Percentiles rank a stretch among this genome's conserved stretches.
Evolutionary conservation across 2,113 vertebrate genomes (phyloP).

Genomic region (Phodopus roborovskii): DNA sequence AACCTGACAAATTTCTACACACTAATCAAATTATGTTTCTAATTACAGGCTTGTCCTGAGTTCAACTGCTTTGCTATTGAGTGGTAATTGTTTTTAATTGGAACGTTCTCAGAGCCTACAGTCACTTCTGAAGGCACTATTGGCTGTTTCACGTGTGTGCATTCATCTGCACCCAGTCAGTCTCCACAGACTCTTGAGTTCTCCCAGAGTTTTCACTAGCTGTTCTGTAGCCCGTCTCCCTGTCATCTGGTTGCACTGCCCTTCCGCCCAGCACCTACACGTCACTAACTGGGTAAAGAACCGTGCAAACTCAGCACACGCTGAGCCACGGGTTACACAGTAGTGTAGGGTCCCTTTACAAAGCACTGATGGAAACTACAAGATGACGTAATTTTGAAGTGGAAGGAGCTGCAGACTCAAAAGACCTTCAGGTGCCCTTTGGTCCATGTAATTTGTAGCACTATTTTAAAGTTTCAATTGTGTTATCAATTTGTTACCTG

Average conservation of each 20-base stretch:
- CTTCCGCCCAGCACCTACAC: background rate
- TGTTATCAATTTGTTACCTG: conserved; percentile 85
- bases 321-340: background rate
- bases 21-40: background rate
- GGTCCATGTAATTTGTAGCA: background rate
- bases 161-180: background rate
- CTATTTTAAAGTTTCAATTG: background rate
- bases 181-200: background rate
- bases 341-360: background rate
- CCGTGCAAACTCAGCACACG: background rate
- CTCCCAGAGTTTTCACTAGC: background rate
- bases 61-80: background rate
- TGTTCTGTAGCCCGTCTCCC: background rate
- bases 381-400: background rate
- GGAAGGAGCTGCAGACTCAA: background rate
- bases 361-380: background rate
- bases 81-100: background rate
- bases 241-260: background rate
- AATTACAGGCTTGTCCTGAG: background rate
- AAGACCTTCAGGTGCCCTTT: background rate
- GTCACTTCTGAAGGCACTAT: background rate
- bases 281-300: background rate
- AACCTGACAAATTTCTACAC: conserved; percentile 16
- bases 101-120: background rate
- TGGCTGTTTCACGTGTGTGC: background rate